Base-by-base conservation (phyloP, 2,113 vertebrate species). In the Desmodus rotundus region DNA sequence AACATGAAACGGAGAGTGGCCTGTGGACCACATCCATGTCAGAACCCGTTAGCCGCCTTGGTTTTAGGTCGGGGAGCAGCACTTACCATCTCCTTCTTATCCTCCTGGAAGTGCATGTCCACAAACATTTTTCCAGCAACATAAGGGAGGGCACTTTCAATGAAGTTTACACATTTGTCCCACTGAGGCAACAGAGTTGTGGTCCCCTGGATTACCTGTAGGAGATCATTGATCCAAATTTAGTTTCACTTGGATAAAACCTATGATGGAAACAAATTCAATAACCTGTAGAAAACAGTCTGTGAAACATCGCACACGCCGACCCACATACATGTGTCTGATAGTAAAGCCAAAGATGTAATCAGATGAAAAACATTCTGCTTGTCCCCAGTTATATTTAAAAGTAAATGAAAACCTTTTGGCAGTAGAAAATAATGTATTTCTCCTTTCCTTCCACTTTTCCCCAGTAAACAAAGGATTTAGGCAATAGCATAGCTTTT, bases 81-180 rank as follows among this genome's bases (percentile, higher is more conserved):
- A 98, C 98, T 98, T 98, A 99, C 99, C 99, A 99, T 99, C 87
- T 98, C 98, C 95, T 99, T 99, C 98, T 99, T 99, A 97, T 99
- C 99, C 98, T 99, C 99, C 98, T 99, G 99, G 98, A 99, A 99
- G 97, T 99, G 99, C 28, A 98, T 98, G 93, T 99, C 97, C 94
- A 99, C 99, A 97, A 99, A 99, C 98, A 99, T 99, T 94, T 99
- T 99, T 1, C 99, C 99, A 24, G 98, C 98, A 95, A 99, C 99
- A 0, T 99, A 99, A 85, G 99, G 98, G 22, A 99, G 99, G 0
- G 99, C 98, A 45, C 98, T 99, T 98, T 99, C 99, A 0, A 99
- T 98, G 1, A 99, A 99, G 98, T 99, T 99, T 33, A 99, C 99
- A 96, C 99, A 99, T 98, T 99, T 99, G 90, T 99, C 99, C 99